These are phyloP conservation scores for Psammodynastes pulverulentus DNA, from an alignment of 2,113 vertebrate species.

Conservation along the genomic window DNA sequence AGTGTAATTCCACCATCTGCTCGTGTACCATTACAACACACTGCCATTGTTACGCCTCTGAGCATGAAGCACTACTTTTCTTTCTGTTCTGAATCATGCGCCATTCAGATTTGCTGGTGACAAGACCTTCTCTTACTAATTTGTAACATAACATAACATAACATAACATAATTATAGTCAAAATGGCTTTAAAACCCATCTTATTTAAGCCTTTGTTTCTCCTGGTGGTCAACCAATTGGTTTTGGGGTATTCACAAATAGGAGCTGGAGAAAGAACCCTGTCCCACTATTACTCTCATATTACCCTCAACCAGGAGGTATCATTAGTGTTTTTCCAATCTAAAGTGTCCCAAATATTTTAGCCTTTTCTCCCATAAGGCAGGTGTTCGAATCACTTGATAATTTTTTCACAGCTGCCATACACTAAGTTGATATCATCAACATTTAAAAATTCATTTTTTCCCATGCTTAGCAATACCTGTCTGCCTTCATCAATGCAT, in stretches of 20 bases:
- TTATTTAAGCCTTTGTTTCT: background rate
- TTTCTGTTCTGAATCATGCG: background rate
- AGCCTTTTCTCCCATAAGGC: background rate
- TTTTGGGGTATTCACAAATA: background rate
- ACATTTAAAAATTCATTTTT: background rate
- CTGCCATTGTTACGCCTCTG: background rate
- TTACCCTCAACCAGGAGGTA: background rate
- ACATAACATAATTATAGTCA: background rate
- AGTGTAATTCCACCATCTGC: background rate
- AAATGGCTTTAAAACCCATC: background rate
- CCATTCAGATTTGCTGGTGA: background rate
- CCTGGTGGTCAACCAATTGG: background rate
- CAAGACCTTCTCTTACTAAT: background rate
- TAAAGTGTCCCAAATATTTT: background rate
- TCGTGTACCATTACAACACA: background rate
- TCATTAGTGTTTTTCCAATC: background rate
- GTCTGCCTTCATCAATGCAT: background rate
- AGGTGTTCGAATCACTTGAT: background rate
- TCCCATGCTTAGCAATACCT: background rate
- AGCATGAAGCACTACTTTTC: background rate
- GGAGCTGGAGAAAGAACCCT: background rate
- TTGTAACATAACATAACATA: too few species aligned
- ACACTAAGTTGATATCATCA: background rate
- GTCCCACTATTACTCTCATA: background rate
- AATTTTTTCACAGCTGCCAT: background rate